phyloP scores from a whole-genome alignment of 2,113 vertebrate genomes.

The Chloroceryle aenea region DNA sequence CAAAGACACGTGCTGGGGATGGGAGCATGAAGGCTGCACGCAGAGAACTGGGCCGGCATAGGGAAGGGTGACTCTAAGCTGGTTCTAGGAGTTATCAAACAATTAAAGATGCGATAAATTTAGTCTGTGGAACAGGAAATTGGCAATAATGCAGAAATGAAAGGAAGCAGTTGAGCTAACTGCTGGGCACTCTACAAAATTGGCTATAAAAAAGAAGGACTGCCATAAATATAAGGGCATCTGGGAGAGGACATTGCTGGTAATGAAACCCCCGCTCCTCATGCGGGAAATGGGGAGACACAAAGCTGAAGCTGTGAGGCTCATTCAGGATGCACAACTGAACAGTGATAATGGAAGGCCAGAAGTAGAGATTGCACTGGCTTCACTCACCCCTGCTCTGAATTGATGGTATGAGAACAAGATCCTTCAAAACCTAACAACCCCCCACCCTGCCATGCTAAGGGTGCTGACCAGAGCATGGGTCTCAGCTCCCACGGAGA shows the following conservation, averaged over 20 bases:
- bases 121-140: constrained; percentile 58
- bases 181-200: constrained; percentile 66
- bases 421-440: neutral
- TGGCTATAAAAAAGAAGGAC: constrained; percentile 61
- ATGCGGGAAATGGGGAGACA: constrained; percentile 5
- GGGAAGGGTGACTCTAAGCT: constrained; percentile 3
- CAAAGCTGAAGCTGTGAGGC: neutral
- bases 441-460: rapidly evolving
- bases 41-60: neutral
- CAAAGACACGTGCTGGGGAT: rapidly evolving
- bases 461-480: neutral
- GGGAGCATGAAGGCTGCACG: neutral
- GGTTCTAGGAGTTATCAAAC: constrained; percentile 44
- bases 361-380: neutral
- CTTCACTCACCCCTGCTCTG: neutral
- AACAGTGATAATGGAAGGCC: rapidly evolving
- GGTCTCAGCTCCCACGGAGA: neutral
- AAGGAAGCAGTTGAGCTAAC: constrained; percentile 61
- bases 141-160: constrained; percentile 47
- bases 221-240: constrained; percentile 54
- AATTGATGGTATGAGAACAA: neutral
- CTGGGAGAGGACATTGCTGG: constrained; percentile 45
- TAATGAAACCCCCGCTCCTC: constrained; percentile 40
- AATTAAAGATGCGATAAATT: constrained; percentile 67
- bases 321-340: neutral